Base-by-base conservation (phyloP, 2,888 invertebrate species). In the Orgyia antiqua region DNA sequence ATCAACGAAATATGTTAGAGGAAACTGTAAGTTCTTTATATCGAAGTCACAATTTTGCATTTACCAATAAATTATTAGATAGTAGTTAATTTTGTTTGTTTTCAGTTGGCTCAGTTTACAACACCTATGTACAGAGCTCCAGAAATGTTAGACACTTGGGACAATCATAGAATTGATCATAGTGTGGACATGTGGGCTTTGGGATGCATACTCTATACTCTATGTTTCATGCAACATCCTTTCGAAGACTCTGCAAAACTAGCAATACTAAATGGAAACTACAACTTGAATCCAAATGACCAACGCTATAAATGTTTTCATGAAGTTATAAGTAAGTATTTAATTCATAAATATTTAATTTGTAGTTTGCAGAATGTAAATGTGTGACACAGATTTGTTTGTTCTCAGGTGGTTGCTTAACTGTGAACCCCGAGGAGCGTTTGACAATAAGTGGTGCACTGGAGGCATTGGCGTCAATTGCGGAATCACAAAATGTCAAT, bases 121-220 rank as follows among this genome's bases (percentile, higher is more conserved):
- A 96, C 96, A 6, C 96, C 96, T 0, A 95, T 95, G 99, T 99
- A 99, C 77, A 89, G 99, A 68, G 95, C 99, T 0, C 99, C 99
- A 15, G 99, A 99, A 88, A 97, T 99, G 93, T 88, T 99, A 43
- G 98, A 99, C 68, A 95, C 98, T 3, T 99, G 99, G 94, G 96
- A 93, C 62, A 98, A 99, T 71, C 93, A 93, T 66, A 94, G 93
- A 41, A 97, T 99, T 48, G 97, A 97, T 33, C 90, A 94, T 45
- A 92, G 94, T 24, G 92, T 94, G 1, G 99, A 99, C 78, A 89
- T 98, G 19, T 99, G 99, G 99, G 98, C 99, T 0, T 84, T 99
- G 8, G 99, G 99, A 4, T 99, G 99, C 75, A 91, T 99, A 44
- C 84, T 99, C 8, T 99, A 95, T 72, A 92, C 94, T 26, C 80